Conservation (phyloP, 1,140 invertebrate species). For the Drosophila pseudoobscura region DNA sequence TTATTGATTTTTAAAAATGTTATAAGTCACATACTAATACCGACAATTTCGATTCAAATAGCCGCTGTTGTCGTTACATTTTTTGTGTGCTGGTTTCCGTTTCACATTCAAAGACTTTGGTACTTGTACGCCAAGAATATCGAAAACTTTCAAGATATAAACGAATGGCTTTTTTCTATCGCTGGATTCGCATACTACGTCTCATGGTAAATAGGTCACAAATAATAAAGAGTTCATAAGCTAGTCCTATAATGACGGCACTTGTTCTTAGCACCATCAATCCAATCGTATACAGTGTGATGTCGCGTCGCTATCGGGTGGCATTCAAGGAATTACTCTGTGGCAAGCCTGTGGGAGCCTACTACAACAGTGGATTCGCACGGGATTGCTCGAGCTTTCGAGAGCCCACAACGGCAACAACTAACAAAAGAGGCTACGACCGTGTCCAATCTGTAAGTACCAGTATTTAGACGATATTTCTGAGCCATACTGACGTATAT, state of each 20-base stretch:
- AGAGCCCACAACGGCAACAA: conserved; percentile 82
- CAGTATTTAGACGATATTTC: neutral
- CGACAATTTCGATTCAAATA: conserved; percentile 83
- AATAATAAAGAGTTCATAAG: neutral
- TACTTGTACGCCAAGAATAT: conserved; percentile 88
- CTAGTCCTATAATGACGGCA: neutral
- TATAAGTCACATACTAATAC: neutral
- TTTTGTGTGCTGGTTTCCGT: conserved; percentile 98
- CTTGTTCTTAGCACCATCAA: conserved; percentile 88
- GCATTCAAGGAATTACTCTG: conserved; percentile 91
- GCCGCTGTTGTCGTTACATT: conserved; percentile 98
- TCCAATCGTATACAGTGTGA: conserved; percentile 95
- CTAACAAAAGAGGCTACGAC: conserved; percentile 51
- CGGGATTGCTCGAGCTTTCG: conserved; percentile 86
- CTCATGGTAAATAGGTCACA: conserved; percentile 85
- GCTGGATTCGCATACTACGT: conserved; percentile 94
- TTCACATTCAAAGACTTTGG: conserved; percentile 94
- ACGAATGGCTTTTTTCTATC: conserved; percentile 91
- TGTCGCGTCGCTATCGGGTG: conserved; percentile 92
- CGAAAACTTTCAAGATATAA: conserved; percentile 87
- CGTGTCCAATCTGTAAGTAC: conserved; percentile 60
- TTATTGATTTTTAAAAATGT: neutral
- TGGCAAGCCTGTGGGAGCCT: conserved; percentile 81
- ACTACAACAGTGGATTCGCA: conserved; percentile 83
- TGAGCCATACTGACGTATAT: no score